Base-by-base conservation (phyloP, 2,888 invertebrate genomes). In the Pammene aurita region DNA sequence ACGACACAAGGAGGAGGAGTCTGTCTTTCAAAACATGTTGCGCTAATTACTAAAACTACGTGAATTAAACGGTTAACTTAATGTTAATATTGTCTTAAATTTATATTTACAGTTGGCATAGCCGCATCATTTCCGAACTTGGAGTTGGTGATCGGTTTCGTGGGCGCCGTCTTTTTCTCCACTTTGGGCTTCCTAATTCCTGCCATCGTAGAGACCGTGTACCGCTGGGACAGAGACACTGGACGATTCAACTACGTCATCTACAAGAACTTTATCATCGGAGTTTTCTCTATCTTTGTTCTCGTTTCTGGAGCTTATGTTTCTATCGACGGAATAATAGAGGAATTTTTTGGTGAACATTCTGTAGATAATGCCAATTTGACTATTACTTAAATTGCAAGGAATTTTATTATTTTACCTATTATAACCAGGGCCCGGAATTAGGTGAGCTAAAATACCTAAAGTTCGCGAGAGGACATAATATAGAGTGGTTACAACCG, bases 71-170 rank as follows among this genome's bases (percentile, higher is more conserved):
- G 13, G 42, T 38, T 38, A 9, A 38, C 38, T 26, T 10, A 42
- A 11, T 11, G 0, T 7, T 11, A 11, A 11, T 11, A 42, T 2
- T 11, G 10, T 11, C 42, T 9, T 5, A 38, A 16, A 16, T 50
- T 26, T 13, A 26, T 11, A 0, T 54, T 54, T 7, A 26, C 35
- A 94, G 97, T 97, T 76, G 94, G 93, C 0, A 83, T 97, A 56
- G 97, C 97, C 0, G 95, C 95, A 4, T 93, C 95, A 2, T 96
- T 98, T 63, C 97, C 98, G 0, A 94, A 97, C 79, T 89, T 98
- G 72, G 97, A 96, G 71, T 94, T 97, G 1, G 96, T 98, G 74
- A 98, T 98, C 78, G 96, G 97, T 57, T 92, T 98, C 66, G 96
- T 98, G 0, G 98, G 98, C 14, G 96, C 98, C 0, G 93, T 95